A percentile compares a stretch with the other conserved stretches of the same genome.
Evolutionary conservation across 1,140 invertebrate species (phyloP).

Genomic region (Anastatus disparis): DNA sequence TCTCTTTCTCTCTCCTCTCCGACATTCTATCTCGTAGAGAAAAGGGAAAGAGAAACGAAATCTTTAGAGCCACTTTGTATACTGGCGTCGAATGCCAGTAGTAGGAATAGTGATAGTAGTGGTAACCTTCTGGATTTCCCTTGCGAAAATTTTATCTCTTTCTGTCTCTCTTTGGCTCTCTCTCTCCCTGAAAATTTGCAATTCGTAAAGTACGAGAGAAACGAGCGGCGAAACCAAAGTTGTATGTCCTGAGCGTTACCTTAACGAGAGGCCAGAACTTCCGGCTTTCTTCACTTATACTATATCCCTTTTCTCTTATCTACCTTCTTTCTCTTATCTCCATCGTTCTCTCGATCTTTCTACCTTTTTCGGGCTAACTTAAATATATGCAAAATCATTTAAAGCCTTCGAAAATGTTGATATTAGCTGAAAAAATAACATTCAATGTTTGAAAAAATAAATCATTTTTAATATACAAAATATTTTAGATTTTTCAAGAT

Average conservation of each 20-base stretch:
- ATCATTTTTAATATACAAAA: too few relatives aligned
- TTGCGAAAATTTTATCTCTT: conserved; percentile 65
- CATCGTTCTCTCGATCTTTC: neutral
- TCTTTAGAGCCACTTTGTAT: conserved; percentile 65
- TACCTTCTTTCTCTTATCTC: too few relatives aligned
- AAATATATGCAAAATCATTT: too few relatives aligned
- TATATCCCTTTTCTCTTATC: neutral
- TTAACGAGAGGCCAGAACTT: conserved; percentile 37
- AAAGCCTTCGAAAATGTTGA: neutral
- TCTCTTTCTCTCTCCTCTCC: neutral
- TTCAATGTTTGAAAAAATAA: too few relatives aligned
- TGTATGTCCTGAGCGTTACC: neutral
- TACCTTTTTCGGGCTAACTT: neutral
- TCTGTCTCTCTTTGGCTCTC: too few relatives aligned
- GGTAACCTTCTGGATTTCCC: conserved; percentile 65
- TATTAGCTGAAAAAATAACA: too few relatives aligned
- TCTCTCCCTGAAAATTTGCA: conserved; percentile 66
- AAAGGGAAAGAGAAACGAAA: conserved; percentile 34
- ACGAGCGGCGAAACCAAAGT: conserved; percentile 22
- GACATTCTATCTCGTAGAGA: conserved; percentile 39
- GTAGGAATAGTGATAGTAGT: too few relatives aligned
- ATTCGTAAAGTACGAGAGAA: conserved; percentile 59
- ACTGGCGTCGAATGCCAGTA: conserved; percentile 56
- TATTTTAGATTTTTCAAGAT: too few relatives aligned
- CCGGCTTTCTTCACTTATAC: conserved; percentile 33